Evolutionary conservation across 2,113 vertebrate genomes (phyloP).

Genomic region (Osmerus mordax): DNA sequence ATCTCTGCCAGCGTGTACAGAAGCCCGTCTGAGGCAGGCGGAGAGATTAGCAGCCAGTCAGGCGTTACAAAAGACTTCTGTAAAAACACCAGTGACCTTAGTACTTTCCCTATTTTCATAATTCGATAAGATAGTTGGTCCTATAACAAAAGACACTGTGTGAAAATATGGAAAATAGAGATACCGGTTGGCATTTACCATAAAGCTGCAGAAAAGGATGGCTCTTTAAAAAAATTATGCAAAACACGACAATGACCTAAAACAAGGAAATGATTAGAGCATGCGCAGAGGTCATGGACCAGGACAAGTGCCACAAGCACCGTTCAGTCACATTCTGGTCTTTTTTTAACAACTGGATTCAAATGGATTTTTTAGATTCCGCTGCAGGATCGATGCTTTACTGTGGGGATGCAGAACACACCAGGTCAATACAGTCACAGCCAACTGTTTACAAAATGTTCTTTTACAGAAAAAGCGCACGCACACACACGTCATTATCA

Average conservation of each 20-base stretch:
- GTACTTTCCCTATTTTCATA: slow-evolving; percentile 62
- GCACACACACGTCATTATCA: slow-evolving; percentile 4
- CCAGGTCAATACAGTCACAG: slow-evolving; percentile 39
- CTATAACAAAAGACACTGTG: slow-evolving; percentile 55
- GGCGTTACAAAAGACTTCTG: no score
- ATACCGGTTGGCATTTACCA: slow-evolving; percentile 15
- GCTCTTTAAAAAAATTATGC: slow-evolving; percentile 23
- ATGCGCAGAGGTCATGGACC: slow-evolving; percentile 23
- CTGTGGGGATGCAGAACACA: slow-evolving; percentile 24
- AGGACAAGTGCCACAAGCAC: slow-evolving; percentile 50
- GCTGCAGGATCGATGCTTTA: slow-evolving; percentile 59
- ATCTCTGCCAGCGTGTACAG: no score
- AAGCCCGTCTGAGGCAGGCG: no score
- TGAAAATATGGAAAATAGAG: slow-evolving; percentile 54
- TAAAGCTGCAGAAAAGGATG: background rate
- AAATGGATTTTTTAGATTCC: slow-evolving; percentile 64
- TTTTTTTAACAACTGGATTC: slow-evolving; percentile 55
- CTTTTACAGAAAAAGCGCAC: slow-evolving; percentile 6
- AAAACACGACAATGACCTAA: slow-evolving; percentile 35
- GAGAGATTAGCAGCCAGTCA: no score
- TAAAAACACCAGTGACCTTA: slow-evolving; percentile 40
- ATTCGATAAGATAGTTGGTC: slow-evolving; percentile 54
- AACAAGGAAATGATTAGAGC: slow-evolving; percentile 48
- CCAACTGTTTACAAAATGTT: slow-evolving; percentile 14
- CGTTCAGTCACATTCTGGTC: slow-evolving; percentile 54